Base-by-base conservation (phyloP, 1,140 invertebrate genomes). In the Procambarus clarkii region DNA sequence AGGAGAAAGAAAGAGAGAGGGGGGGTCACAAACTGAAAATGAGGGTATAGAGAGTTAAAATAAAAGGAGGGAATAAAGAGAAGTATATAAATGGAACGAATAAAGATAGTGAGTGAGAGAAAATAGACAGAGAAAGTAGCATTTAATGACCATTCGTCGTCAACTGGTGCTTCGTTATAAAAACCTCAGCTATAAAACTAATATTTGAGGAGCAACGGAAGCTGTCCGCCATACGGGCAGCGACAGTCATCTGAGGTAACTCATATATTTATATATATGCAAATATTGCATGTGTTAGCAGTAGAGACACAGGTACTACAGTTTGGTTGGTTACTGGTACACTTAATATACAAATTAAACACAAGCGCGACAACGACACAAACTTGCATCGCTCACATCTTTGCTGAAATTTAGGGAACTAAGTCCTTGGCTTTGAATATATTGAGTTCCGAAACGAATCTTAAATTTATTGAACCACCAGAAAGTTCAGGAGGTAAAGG, bases 311-410 rank as follows among this genome's bases (percentile, higher is more conserved):
- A 74, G 69, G 69, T 74, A 74, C 69, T 74, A 34, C 69, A 74
- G n/a, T 74, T 74, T 34, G 15, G 69, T 74, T 24, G 21, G 69
- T 4, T 74, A 34, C 24, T 34, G 21, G 24, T 74, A 74, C 69
- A 74, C n/a, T 24, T 74, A 74, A 74, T 74, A 34, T 24, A 74
- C 21, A 74, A 74, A 74, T 74, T 74, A 74, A 21, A 74, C 69
- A 71, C 21, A 74, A 24, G 5, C 21, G 64, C 64, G 21, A 69
- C 3, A 21, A 21, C 3, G 18, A 7, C n/a, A 74, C 24, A 34
- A 7, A 8, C 15, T 64, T 21, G 60, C 21, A 5, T 21, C 60
- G 18, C 60, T 64, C 60, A 15, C 60, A 64, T 15, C 18, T 64
- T 11, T 64, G 60, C n/a, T 74, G 21, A n/a, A 5, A 74, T 34